Evolutionary conservation across 1,140 invertebrate genomes (phyloP).

Genomic region (Drosophila arizonae): DNA sequence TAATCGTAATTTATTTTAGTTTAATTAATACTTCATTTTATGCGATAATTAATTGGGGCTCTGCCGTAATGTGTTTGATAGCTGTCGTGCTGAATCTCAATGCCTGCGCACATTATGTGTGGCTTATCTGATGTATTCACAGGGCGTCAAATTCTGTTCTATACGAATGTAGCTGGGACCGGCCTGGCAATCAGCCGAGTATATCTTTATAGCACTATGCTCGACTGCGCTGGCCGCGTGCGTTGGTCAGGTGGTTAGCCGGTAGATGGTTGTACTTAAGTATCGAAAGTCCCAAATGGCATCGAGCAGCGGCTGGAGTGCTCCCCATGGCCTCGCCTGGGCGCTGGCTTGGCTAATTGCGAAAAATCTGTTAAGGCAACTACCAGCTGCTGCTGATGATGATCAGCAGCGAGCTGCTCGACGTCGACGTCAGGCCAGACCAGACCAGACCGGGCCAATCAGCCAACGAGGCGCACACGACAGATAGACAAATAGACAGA

Average conservation of each 20-base stretch:
- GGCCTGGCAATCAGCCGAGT: slow-evolving; percentile 49
- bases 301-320: slow-evolving; percentile 20
- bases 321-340: slow-evolving; percentile 41
- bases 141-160: slow-evolving; percentile 74
- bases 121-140: slow-evolving; percentile 44
- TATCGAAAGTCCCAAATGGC: slow-evolving; percentile 38
- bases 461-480: slow-evolving; percentile 30
- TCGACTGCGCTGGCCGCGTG: slow-evolving; percentile 54
- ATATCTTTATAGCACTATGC: slow-evolving; percentile 73
- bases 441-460: slow-evolving; percentile 52
- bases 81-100: neutral
- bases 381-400: slow-evolving; percentile 56
- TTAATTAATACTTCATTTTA: slow-evolving; percentile 16
- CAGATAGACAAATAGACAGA: slow-evolving; percentile 44
- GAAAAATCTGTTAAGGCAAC: slow-evolving; percentile 79
- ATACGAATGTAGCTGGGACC: slow-evolving; percentile 49
- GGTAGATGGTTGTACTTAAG: slow-evolving; percentile 5
- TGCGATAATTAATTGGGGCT: slow-evolving; percentile 19
- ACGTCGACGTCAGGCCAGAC: neutral
- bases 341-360: slow-evolving; percentile 68
- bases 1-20: neutral
- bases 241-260: slow-evolving; percentile 16
- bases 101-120: slow-evolving; percentile 15
- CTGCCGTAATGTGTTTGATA: slow-evolving; percentile 7
- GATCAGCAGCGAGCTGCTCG: slow-evolving; percentile 28